Evolutionary conservation across 2,113 vertebrate species (phyloP).

Genomic region (Callopanchax toddi): DNA sequence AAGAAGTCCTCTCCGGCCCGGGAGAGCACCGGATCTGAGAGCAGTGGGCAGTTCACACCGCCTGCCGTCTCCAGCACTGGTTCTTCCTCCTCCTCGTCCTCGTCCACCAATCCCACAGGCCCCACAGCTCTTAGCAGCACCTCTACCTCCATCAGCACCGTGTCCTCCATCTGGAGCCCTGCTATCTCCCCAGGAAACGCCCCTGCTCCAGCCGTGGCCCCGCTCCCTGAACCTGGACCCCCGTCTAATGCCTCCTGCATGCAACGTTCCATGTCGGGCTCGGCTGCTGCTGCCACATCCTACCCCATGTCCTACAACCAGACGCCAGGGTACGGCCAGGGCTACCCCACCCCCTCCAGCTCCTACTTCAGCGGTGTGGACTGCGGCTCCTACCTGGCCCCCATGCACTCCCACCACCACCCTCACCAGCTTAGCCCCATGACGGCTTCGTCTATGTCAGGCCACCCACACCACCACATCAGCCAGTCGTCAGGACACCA

Average conservation of each 20-base stretch:
- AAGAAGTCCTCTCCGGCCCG: constrained; percentile 95
- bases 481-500: constrained; percentile 91
- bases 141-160: constrained; percentile 87
- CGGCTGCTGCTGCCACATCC: constrained; percentile 78
- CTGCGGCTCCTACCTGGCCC: constrained; percentile 93
- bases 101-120: constrained; percentile 82
- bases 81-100: constrained; percentile 88
- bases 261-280: constrained; percentile 87
- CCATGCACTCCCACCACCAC: constrained; percentile 96
- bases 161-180: constrained; percentile 96
- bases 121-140: constrained; percentile 75
- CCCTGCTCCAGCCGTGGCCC: constrained; percentile 78
- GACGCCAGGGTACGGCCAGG: constrained; percentile 90
- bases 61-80: constrained; percentile 91
- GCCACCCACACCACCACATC: constrained; percentile 89
- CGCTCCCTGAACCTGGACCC: constrained; percentile 85
- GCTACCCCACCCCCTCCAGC: constrained; percentile 89
- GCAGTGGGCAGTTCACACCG: constrained; percentile 97
- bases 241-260: constrained; percentile 91
- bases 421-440: constrained; percentile 97
- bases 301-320: constrained; percentile 96
- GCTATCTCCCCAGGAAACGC: constrained; percentile 93
- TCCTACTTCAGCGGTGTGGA: constrained; percentile 97
- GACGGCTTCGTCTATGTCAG: constrained; percentile 90
- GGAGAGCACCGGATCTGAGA: constrained; percentile 95